A percentile compares a stretch with the other conserved stretches of the same genome.
These are phyloP conservation scores for Bovichtus diacanthus DNA, from an alignment of 2,797 vertebrate species.

Conservation along the genomic window DNA sequence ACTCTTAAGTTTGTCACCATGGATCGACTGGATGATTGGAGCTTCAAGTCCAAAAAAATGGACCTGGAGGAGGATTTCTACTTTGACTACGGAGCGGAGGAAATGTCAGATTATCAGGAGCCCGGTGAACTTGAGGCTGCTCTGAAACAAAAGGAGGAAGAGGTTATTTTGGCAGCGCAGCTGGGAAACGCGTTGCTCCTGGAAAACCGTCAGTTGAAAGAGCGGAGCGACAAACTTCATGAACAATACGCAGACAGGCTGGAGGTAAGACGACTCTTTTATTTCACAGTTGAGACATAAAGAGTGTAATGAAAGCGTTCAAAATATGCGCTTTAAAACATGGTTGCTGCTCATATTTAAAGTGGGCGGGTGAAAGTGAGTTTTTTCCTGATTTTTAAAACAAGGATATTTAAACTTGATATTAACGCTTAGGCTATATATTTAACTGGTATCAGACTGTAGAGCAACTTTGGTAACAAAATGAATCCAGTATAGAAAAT, in stretches of 20 bases:
- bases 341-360: background rate
- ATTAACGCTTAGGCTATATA: too few species aligned
- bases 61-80: conserved; percentile 82
- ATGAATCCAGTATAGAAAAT: background rate
- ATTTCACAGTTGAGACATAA: background rate
- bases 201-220: conserved; percentile 85
- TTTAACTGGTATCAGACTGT: background rate
- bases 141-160: conserved; percentile 87
- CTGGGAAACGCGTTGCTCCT: conserved; percentile 87
- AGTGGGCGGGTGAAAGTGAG: background rate
- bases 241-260: conserved; percentile 80
- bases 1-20: conserved; percentile 47
- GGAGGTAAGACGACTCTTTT: conserved; percentile 77
- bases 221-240: conserved; percentile 76
- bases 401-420: too few species aligned
- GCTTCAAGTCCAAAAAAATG: conserved; percentile 71
- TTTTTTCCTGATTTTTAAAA: background rate
- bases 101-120: conserved; percentile 79
- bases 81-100: conserved; percentile 78
- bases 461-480: background rate
- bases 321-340: background rate
- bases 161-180: conserved; percentile 87
- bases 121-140: conserved; percentile 80
- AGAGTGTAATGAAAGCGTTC: background rate
- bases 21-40: conserved; percentile 76